Conservation (phyloP, 2,113 vertebrate genomes). For the Orientallactaga bullata region DNA sequence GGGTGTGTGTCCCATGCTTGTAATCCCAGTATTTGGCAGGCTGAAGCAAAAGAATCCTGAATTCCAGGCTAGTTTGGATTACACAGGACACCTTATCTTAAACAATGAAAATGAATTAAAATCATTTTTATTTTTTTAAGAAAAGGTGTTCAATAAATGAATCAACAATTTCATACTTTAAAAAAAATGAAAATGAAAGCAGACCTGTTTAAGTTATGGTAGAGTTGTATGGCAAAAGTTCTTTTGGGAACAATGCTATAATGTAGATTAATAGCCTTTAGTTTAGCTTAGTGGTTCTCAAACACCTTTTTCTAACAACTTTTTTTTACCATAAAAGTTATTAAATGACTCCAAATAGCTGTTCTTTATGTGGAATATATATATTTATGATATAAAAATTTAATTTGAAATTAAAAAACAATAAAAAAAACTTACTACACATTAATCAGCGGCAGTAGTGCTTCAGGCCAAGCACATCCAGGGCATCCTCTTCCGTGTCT, state of each 20-base stretch:
- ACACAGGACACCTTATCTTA: neutral
- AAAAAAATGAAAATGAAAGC: no score
- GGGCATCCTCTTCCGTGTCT: no score
- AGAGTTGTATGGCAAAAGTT: neutral
- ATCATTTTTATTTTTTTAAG: no score
- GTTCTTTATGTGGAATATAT: neutral
- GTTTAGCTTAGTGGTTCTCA: neutral
- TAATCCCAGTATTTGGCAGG: neutral
- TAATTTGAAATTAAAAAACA: neutral
- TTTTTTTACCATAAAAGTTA: conserved; percentile 16
- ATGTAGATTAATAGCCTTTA: neutral
- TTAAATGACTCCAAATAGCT: neutral
- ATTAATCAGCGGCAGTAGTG: no score
- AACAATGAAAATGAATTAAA: no score
- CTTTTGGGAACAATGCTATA: neutral
- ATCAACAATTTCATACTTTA: no score
- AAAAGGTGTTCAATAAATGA: no score
- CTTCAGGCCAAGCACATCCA: no score
- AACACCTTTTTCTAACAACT: neutral
- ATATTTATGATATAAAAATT: neutral
- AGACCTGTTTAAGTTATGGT: neutral
- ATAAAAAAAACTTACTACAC: neutral
- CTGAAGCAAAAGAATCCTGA: neutral
- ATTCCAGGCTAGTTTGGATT: neutral
- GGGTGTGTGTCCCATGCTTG: no score